These are phyloP conservation scores for Trematocara marginatum DNA, from an alignment of 2,113 vertebrate genomes.

Conservation along the genomic window DNA sequence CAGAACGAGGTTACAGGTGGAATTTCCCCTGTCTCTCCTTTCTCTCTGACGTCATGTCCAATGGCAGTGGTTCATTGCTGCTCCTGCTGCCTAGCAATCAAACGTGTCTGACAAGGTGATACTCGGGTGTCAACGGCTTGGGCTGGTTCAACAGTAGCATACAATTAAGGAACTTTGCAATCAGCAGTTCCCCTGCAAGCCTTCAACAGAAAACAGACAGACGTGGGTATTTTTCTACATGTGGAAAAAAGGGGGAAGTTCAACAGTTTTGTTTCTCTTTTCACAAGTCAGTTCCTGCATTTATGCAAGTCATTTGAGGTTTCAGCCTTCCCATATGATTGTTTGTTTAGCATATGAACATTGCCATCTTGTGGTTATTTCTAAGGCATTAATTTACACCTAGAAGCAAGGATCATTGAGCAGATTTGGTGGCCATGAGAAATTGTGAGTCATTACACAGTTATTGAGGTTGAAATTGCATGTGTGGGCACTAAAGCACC, in stretches of 20 bases:
- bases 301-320: conserved; percentile 40
- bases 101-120: conserved; percentile 44
- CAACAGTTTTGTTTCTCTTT: conserved; percentile 62
- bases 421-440: background rate
- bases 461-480: background rate
- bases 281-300: conserved; percentile 39
- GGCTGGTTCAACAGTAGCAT: background rate
- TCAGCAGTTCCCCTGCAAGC: conserved; percentile 40
- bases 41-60: conserved; percentile 53
- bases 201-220: background rate
- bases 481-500: background rate
- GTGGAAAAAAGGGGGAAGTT: conserved; percentile 40
- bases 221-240: background rate
- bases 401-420: background rate
- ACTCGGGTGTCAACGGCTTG: conserved; percentile 39
- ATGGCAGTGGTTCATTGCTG: background rate
- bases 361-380: conserved; percentile 74
- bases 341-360: conserved; percentile 61
- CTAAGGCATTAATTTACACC: conserved; percentile 15
- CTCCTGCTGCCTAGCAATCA: conserved; percentile 2
- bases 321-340: conserved; percentile 27
- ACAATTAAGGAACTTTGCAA: conserved; percentile 44
- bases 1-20: conserved; percentile 62
- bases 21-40: conserved; percentile 66
- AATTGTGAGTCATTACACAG: background rate